These are phyloP conservation scores for Genyomyrus donnyi DNA, from an alignment of 2,113 vertebrate genomes.

Conservation along the genomic window DNA sequence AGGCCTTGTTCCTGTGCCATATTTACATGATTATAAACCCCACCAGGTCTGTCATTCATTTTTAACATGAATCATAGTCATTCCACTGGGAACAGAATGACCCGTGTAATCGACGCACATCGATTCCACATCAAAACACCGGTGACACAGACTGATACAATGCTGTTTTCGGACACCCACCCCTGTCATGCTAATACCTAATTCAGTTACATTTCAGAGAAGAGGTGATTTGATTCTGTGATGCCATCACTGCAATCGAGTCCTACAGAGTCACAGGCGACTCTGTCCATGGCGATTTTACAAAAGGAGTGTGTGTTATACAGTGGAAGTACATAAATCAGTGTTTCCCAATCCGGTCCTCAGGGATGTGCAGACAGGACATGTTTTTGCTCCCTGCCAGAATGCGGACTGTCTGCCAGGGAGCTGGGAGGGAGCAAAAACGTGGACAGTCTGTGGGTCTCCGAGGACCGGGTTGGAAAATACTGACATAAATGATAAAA, in stretches of 20 bases:
- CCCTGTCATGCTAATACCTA: not conserved
- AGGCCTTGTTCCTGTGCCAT: not conserved
- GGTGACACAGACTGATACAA: not conserved
- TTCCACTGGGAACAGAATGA: not conserved
- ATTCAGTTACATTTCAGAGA: not conserved
- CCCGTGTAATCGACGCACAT: too few relatives aligned
- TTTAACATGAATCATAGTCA: not conserved
- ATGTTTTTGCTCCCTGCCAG: not conserved
- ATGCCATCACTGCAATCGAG: not conserved
- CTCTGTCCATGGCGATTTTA: not conserved
- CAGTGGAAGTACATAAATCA: not conserved
- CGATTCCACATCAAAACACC: not conserved
- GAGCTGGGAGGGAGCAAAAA: not conserved
- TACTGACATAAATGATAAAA: not conserved
- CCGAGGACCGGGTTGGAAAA: not conserved
- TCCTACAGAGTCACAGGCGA: not conserved
- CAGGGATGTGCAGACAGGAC: not conserved
- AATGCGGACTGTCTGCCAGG: not conserved
- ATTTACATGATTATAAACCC: not conserved
- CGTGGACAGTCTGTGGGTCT: not conserved
- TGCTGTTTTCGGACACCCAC: not conserved
- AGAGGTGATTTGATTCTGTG: not conserved
- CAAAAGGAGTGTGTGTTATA: too few relatives aligned
- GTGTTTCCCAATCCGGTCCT: not conserved
- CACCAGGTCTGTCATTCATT: not conserved